These are phyloP conservation scores for Neomorphus geoffroyi DNA, from an alignment of 2,797 vertebrate genomes.

Conservation along the genomic window DNA sequence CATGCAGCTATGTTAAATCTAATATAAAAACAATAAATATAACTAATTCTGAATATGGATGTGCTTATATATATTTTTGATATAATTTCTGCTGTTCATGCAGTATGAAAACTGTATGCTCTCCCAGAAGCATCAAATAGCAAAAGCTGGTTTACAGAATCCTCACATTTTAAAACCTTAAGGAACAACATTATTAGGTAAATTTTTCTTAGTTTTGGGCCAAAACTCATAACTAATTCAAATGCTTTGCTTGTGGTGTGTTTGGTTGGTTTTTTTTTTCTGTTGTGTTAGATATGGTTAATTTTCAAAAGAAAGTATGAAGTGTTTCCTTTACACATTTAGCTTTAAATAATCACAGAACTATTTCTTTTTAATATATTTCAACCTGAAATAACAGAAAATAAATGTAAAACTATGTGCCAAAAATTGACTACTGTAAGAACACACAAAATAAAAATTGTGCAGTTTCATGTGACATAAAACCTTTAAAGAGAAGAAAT, in stretches of 20 bases:
- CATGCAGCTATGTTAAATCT: not conserved
- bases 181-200: not conserved
- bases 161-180: not conserved
- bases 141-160: not conserved
- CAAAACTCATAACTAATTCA: not conserved
- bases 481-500: not conserved
- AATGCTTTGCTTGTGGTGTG: accelerated
- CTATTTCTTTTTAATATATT: not conserved
- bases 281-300: not conserved
- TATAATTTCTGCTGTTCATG: not conserved
- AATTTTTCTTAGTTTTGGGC: not conserved
- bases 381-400: not conserved
- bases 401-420: not conserved
- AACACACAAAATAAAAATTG: not conserved
- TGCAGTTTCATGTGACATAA: not conserved
- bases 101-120: not conserved
- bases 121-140: not conserved
- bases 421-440: accelerated
- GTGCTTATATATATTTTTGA: accelerated
- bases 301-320: not conserved
- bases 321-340: not conserved
- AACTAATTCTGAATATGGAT: not conserved
- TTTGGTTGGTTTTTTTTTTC: not conserved
- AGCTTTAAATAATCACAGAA: not conserved
- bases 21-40: not conserved